Evolutionary conservation across 2,797 vertebrate species (phyloP), one percentile per base, ranked within the genome.

Genomic region (Sebastiscus albofasciatus): DNA sequence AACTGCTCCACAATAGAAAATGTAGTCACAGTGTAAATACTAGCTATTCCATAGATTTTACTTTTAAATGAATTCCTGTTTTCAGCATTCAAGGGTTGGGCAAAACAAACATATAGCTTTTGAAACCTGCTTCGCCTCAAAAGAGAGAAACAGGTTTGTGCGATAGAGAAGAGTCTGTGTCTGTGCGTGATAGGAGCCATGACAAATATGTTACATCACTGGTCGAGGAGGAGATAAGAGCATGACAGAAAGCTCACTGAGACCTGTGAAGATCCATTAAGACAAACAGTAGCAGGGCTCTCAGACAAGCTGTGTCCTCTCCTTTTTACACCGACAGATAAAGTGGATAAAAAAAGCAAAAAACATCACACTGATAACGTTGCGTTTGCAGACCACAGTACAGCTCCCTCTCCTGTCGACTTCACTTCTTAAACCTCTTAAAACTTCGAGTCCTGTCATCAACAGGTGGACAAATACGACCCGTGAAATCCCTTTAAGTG

Each of bases 401-500:
- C 31, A 55, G 27, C 22, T 31, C 39, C 14, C 5, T 4, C 12
- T 34, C 3, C 10, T 11, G 24, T 70, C 64, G 7, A 2, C 9
- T 67, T 68, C 42, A 52, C 66, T 61, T 58, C 80, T 52, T n/a
- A 55, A 72, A 72, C 39, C 27, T 67, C 39, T 60, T 31, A 66
- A 72, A 72, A 73, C 29, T 4, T 59, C 58, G 18, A 29, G 0
- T 65, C 64, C 54, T 72, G 34, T 73, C 78, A 58, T 54, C 18
- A 73, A 13, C 74, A 85, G 69, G 71, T 66, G 70, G 75, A 75
- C 70, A 34, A 3, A 86, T 86, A 74, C 27, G 68, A 87, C 39
- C 87, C 34, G 2, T 85, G 69, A 79, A 83, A 82, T 71, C 39
- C 52, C 72, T 77, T 76, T 79, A 67, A 73, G 72, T n/a, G 12